Evolutionary conservation across 2,888 invertebrate genomes (phyloP).

Genomic region (Hesperia comma): DNA sequence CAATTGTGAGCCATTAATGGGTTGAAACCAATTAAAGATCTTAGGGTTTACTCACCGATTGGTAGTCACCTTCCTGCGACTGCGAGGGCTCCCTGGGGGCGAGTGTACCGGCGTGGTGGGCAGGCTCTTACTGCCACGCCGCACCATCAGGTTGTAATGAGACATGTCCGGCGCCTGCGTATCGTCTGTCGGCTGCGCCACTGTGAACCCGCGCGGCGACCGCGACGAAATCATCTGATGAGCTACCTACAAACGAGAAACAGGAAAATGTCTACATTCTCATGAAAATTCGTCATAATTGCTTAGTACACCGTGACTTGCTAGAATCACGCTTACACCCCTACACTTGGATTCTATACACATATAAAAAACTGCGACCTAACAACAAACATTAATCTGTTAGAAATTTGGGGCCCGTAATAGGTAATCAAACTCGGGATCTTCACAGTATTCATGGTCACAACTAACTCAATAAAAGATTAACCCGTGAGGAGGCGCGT

Average conservation of each 20-base stretch:
- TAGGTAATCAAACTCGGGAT: no score
- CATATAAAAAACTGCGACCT: no score
- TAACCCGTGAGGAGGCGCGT: no score
- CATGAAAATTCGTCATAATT: neutral
- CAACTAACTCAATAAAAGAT: no score
- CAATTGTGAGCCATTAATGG: no score
- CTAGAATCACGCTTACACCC: neutral
- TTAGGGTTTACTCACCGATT: constrained; percentile 78
- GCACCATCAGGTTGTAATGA: constrained; percentile 60
- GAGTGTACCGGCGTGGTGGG: constrained; percentile 88
- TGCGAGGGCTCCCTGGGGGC: constrained; percentile 84
- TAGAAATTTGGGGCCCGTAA: no score
- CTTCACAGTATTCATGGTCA: no score
- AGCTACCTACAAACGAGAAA: constrained; percentile 63
- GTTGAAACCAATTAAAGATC: neutral
- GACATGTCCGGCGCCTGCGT: constrained; percentile 51
- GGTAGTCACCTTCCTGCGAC: constrained; percentile 82
- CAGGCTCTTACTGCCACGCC: constrained; percentile 88
- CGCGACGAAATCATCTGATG: constrained; percentile 84
- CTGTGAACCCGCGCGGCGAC: constrained; percentile 71
- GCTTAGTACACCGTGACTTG: neutral
- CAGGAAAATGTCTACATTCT: neutral
- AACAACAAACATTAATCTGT: no score
- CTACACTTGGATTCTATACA: no score
- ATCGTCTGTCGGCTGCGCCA: constrained; percentile 67